Evolutionary conservation across 2,113 vertebrate species (phyloP).

Genomic region (Corvus moneduloides): DNA sequence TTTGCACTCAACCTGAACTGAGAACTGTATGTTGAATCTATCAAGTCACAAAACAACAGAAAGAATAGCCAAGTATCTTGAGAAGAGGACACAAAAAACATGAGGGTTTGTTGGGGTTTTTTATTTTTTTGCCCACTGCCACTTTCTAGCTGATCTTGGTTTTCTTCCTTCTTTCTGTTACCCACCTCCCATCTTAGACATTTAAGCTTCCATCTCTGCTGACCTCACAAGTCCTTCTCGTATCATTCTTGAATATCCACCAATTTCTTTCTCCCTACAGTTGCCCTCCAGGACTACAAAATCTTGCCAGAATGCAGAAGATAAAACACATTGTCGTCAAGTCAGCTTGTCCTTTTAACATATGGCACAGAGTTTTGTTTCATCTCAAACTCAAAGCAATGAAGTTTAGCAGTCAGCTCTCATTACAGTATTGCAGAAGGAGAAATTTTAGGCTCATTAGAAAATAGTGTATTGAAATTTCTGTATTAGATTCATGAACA

Average conservation of each 20-base stretch:
- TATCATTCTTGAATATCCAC: neutral
- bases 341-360: slow-evolving; percentile 31
- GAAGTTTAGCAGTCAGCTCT: slow-evolving; percentile 18
- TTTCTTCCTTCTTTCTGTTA: neutral
- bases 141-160: neutral
- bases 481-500: neutral
- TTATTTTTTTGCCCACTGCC: neutral
- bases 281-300: neutral
- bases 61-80: neutral
- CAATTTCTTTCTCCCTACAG: neutral
- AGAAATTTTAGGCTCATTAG: slow-evolving; percentile 7
- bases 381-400: slow-evolving; percentile 24
- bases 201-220: neutral
- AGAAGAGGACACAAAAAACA: neutral
- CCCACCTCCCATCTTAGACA: neutral
- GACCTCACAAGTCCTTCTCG: neutral
- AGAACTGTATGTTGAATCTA: neutral
- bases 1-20: neutral
- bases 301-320: slow-evolving; percentile 20
- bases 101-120: neutral
- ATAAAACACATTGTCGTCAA: slow-evolving; percentile 25
- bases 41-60: neutral
- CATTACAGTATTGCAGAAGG: neutral
- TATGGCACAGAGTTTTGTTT: slow-evolving; percentile 31
- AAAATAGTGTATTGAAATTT: neutral